These are phyloP conservation scores for Isotomurus palustris DNA, from an alignment of 2,888 invertebrate species.

Conservation along the genomic window DNA sequence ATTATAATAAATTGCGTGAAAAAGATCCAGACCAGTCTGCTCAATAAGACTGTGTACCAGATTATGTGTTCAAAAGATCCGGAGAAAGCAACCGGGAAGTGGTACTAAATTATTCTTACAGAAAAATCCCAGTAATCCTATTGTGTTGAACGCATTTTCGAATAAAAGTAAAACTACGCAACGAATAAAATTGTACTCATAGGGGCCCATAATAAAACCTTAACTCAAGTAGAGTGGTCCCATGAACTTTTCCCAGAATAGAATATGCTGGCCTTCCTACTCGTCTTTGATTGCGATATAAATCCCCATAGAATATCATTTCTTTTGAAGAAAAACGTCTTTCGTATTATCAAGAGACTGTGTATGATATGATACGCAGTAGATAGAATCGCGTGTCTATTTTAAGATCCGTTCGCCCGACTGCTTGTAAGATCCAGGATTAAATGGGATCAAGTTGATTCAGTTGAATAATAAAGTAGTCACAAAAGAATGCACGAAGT, in stretches of 20 bases:
- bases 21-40: too few species aligned
- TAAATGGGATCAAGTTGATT: conserved; percentile 4
- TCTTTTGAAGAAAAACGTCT: neutral
- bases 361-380: neutral
- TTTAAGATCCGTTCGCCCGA: neutral
- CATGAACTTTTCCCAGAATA: neutral
- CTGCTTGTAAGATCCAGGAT: neutral
- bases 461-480: neutral
- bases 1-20: too few species aligned
- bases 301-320: neutral
- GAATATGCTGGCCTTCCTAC: neutral
- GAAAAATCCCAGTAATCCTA: too few species aligned
- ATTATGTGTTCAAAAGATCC: too few species aligned
- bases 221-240: neutral
- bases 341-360: neutral
- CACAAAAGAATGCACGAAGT: too few species aligned
- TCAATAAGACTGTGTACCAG: too few species aligned
- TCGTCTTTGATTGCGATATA: neutral
- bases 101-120: too few species aligned
- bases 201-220: neutral
- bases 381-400: too few species aligned
- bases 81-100: too few species aligned
- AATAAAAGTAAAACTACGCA: too few species aligned
- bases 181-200: too few species aligned
- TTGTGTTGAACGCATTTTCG: too few species aligned